Percentiles rank a stretch among this genome's conserved stretches.
Evolutionary conservation across 2,113 vertebrate species (phyloP).

Genomic region (Neogobius melanostomus): DNA sequence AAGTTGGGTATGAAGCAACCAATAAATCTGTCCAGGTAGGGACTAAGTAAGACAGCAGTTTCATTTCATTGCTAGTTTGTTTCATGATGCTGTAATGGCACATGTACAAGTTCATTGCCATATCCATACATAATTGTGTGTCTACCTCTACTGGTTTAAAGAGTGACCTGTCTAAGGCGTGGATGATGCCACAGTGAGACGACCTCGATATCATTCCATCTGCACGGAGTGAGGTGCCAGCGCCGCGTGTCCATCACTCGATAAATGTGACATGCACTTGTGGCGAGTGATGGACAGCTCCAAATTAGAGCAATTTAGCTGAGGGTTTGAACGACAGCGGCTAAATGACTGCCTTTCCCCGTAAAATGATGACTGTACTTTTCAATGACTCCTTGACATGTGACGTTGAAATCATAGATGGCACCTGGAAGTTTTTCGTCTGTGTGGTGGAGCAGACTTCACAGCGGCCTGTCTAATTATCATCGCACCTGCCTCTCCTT

Average conservation of each 20-base stretch:
- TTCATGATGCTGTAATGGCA: too few species aligned
- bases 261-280: constrained; percentile 37
- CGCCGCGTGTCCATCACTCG: constrained; percentile 50
- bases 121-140: too few species aligned
- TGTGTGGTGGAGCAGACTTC: constrained; percentile 7
- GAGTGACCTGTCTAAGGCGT: not conserved
- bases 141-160: not conserved
- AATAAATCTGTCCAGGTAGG: too few species aligned
- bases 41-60: too few species aligned
- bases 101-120: too few species aligned
- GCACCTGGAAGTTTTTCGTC: constrained; percentile 20
- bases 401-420: constrained; percentile 10
- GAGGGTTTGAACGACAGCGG: constrained; percentile 51
- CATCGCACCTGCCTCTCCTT: constrained; percentile 21
- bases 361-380: constrained; percentile 9
- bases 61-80: too few species aligned
- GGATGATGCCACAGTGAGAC: constrained; percentile 3
- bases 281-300: constrained; percentile 55
- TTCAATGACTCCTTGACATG: constrained; percentile 28
- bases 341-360: constrained; percentile 36
- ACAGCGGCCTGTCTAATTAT: constrained; percentile 39
- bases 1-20: too few species aligned
- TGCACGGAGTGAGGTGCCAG: constrained; percentile 18
- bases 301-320: constrained; percentile 52
- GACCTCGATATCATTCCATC: constrained; percentile 6